These are phyloP conservation scores for Hycleus cichorii DNA, from an alignment of 1,140 invertebrate genomes.

Conservation along the genomic window DNA sequence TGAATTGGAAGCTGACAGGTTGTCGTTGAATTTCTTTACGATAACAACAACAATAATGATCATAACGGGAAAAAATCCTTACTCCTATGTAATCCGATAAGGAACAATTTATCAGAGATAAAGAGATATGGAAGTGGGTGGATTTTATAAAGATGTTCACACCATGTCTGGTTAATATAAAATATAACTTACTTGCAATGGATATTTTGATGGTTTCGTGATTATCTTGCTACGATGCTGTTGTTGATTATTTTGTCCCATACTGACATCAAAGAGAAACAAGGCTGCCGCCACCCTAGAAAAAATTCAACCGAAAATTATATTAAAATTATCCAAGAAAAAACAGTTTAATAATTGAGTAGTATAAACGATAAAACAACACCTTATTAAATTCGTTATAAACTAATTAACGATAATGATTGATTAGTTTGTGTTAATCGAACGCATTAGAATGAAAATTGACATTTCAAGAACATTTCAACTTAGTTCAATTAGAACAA, in stretches of 20 bases:
- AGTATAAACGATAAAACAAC: not conserved
- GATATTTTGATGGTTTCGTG: constrained; percentile 25
- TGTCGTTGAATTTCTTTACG: not conserved
- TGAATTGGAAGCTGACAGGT: not conserved
- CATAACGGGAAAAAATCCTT: constrained; percentile 1
- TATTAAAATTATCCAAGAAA: too few relatives aligned
- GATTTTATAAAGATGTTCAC: constrained; percentile 11
- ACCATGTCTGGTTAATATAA: constrained; percentile 1
- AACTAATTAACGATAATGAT: not conserved
- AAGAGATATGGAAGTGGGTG: constrained; percentile 1
- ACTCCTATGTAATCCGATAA: constrained; percentile 10
- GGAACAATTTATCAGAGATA: constrained; percentile 7
- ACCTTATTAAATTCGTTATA: not conserved
- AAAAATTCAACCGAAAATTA: constrained; percentile 1
- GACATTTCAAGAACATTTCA: too few relatives aligned
- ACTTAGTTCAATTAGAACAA: too few relatives aligned
- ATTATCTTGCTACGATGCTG: constrained; percentile 8
- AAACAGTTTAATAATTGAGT: not conserved
- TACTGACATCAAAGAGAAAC: constrained; percentile 16
- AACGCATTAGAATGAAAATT: too few relatives aligned
- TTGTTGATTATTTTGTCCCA: constrained; percentile 1
- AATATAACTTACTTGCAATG: constrained; percentile 26
- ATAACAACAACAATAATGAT: not conserved
- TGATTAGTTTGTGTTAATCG: too few relatives aligned
- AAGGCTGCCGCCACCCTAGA: constrained; percentile 25